Base-by-base conservation (phyloP, 1,140 invertebrate genomes). In the Fopius arisanus region DNA sequence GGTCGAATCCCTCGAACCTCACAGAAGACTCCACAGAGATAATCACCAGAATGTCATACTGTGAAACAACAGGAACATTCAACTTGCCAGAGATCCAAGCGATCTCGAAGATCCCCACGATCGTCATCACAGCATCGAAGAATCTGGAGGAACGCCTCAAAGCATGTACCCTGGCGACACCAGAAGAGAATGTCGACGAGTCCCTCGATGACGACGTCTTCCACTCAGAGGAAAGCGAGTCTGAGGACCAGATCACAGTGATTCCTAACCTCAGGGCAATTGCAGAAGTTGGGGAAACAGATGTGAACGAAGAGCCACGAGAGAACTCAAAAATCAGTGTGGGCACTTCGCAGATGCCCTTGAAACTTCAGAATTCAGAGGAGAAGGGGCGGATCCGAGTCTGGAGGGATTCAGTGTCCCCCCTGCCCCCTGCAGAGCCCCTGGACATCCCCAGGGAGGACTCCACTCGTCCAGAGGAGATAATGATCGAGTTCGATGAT, bases 401-500 rank as follows among this genome's bases (percentile, higher is more conserved):
- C 62, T 86, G 84, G 83, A 75, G 75, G 33, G 84, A 86, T 74
- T 74, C 78, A 2, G 41, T 67, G 16, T 67, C 78, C 21, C 74
- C 72, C 0, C 19, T 59, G 1, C 54, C 23, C 2, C 23, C 23
- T 26, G 23, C 3, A 28, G 10, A 59, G 2, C 23, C n/a, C 43
- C 43, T 16, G n/a, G 43, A 14, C 70, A 67, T 31, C 21, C 26
- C 41, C 26, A 40, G 73, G 48, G 28, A 73, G 10, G 63, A 72
- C 40, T 21, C 21, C 21, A 6, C 43, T 19, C 67, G 6, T 12
- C 59, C 48, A 0, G 76, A 83, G 63, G 79, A 83, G 43, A 70
- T 82, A 37, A 75, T 84, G 16, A 81, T 82, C 62, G 81, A 77
- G 59, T 82, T 80, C 71, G 80, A 83, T 33, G 77, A 84, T 62